A percentile compares a stretch with the other conserved stretches of the same genome.
Conservation (phyloP, 1,140 invertebrate genomes). For the Danaus melanippus region DNA sequence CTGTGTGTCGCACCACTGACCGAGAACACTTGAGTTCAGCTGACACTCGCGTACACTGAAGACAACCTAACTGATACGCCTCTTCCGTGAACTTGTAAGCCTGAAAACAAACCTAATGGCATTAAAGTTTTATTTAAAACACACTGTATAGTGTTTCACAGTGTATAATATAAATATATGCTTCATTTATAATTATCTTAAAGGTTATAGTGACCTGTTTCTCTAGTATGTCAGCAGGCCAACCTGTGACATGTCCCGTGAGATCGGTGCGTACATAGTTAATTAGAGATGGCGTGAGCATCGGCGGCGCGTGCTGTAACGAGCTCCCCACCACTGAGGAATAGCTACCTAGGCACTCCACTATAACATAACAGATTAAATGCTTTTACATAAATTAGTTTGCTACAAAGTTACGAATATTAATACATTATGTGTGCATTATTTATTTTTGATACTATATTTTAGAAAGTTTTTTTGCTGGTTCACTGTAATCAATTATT, state of each 20-base stretch:
- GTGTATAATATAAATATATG: background rate
- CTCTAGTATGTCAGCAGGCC: constrained; percentile 93
- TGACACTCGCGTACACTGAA: constrained; percentile 90
- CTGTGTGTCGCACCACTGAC: constrained; percentile 92
- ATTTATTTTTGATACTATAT: no score
- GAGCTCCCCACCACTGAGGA: constrained; percentile 56
- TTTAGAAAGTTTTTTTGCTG: no score
- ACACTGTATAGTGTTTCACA: background rate
- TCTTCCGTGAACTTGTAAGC: constrained; percentile 62
- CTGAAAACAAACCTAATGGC: constrained; percentile 17
- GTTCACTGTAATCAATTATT: no score
- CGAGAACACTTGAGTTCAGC: constrained; percentile 95
- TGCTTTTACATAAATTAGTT: no score
- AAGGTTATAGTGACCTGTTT: constrained; percentile 83
- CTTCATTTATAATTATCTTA: background rate
- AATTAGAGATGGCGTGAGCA: constrained; percentile 89
- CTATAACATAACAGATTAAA: constrained; percentile 22
- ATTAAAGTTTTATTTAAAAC: background rate
- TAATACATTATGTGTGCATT: no score
- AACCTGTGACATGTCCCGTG: constrained; percentile 91
- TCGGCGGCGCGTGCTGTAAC: constrained; percentile 70
- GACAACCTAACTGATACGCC: constrained; percentile 54
- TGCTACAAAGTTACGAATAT: no score
- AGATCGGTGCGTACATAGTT: constrained; percentile 94
- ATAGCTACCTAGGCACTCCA: constrained; percentile 60